Evolutionary conservation across 2,888 invertebrate genomes (phyloP).

Genomic region (Parnassius glacialis): DNA sequence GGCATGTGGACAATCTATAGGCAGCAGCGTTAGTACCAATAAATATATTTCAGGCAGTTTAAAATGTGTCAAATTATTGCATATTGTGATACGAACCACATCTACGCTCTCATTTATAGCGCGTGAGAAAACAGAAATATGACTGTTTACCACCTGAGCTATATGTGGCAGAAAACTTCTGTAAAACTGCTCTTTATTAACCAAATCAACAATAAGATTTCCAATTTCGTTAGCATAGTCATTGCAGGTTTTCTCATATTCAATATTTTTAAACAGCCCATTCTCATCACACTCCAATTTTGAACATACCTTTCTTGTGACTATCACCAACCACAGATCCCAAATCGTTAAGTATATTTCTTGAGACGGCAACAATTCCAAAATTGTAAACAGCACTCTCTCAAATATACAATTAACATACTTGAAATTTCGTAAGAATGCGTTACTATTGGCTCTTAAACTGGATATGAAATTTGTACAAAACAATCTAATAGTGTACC

Average conservation of each 20-base stretch:
- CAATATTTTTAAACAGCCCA: slow-evolving; percentile 12
- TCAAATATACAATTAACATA: slow-evolving; percentile 36
- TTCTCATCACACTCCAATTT: slow-evolving; percentile 23
- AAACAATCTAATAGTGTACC: slow-evolving; percentile 30
- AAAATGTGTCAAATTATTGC: slow-evolving; percentile 26
- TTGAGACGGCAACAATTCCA: slow-evolving; percentile 31
- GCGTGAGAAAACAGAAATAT: slow-evolving; percentile 6
- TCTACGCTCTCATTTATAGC: slow-evolving; percentile 2
- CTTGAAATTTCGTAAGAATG: slow-evolving; percentile 15
- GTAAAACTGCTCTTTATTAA: slow-evolving; percentile 32
- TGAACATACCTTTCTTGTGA: slow-evolving; percentile 30
- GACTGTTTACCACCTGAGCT: neutral
- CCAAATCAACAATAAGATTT: slow-evolving; percentile 33
- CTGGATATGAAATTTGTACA: slow-evolving; percentile 33
- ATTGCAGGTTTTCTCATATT: slow-evolving; percentile 25
- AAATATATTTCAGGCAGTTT: slow-evolving; percentile 35
- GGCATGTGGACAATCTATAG: slow-evolving; percentile 25
- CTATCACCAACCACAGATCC: slow-evolving; percentile 38
- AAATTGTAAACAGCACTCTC: slow-evolving; percentile 32
- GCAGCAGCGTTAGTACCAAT: slow-evolving; percentile 38
- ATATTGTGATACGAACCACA: slow-evolving; percentile 7
- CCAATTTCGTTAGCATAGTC: slow-evolving; percentile 38
- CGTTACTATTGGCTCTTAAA: slow-evolving; percentile 28
- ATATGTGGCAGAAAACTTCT: slow-evolving; percentile 25
- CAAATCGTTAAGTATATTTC: slow-evolving; percentile 42